Conservation (phyloP, 2,113 vertebrate species). For the Eptesicus fuscus region DNA sequence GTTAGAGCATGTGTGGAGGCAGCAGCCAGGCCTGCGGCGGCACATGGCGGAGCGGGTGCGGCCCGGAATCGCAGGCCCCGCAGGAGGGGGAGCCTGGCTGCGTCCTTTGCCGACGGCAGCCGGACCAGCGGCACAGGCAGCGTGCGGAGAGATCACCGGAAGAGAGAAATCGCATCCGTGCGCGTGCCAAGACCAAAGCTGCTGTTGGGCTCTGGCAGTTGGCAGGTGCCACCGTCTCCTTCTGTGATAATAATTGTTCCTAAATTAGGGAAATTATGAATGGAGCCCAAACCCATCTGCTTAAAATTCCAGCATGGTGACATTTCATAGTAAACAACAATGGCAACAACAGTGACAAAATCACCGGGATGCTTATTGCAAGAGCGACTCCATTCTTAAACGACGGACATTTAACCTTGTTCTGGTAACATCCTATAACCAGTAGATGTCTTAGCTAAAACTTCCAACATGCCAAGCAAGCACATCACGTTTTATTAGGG, state of each 20-base stretch:
- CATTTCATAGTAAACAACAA: background rate
- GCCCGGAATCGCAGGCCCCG: constrained; percentile 56
- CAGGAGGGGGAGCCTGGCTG: constrained; percentile 57
- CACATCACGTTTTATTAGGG: background rate
- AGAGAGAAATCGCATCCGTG: background rate
- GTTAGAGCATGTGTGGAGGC: constrained; percentile 57
- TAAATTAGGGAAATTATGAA: constrained; percentile 60
- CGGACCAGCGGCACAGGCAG: constrained; percentile 23
- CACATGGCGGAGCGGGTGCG: constrained; percentile 64
- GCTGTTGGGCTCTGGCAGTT: constrained; percentile 38
- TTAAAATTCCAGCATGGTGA: background rate
- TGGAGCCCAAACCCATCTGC: constrained; percentile 56
- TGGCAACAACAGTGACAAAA: background rate
- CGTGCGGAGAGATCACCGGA: background rate
- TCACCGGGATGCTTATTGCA: background rate
- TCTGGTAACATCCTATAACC: background rate
- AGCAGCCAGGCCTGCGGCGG: constrained; percentile 62
- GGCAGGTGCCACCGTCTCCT: constrained; percentile 12
- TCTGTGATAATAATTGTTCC: constrained; percentile 39
- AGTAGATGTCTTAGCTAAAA: background rate
- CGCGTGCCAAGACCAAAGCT: constrained; percentile 19
- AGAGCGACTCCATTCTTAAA: background rate
- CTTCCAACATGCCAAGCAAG: background rate
- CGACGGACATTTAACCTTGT: background rate
- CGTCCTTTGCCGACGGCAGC: background rate